Evolutionary conservation across 2,888 invertebrate species (phyloP), one percentile per base, ranked within the genome.

Genomic region (Calliphora vomitoria): DNA sequence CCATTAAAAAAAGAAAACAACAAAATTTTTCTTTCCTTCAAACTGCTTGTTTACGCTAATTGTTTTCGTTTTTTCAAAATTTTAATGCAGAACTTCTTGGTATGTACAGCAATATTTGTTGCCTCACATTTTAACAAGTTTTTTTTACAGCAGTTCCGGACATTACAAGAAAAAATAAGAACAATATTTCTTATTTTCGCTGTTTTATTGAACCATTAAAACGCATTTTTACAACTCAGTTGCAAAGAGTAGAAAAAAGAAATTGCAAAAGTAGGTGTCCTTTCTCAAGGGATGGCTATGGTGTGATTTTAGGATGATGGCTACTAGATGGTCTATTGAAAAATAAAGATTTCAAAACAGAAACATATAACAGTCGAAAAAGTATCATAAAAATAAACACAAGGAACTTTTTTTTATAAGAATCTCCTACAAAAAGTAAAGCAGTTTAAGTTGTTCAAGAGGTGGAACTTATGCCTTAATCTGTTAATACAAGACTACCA

Each of bases 161-260:
- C 53, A 72, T 68, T 41, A 53, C 44, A 13, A 20, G 15, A 66
- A 53, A 66, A 3, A 11, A 41, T 1, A 25, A 25, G 15, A 68
- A 55, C 11, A 44, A 71, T 83, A 72, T 84, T 81, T 78, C 55
- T 82, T 82, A 82, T 82, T 85, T 82, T 53, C 90, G 89, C 83
- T 91, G 90, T 92, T 92, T 92, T 92, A 92, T 92, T 91, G 92
- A 90, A 90, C 90, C 92, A 92, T 92, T 92, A 92, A 92, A 92
- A 91, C 90, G 90, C 91, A 91, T 91, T 92, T 91, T 92, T 90
- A 92, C 90, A 91, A 88, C 89, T 55, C 74, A 78, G 55, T 72
- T 71, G 53, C 47, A 74, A n/a, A 72, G 35, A 53, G 18, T 20
- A 62, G 62, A 38, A 44, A 41, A 15, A 31, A 20, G 11, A 8